These are phyloP conservation scores for Cosmopolites sordidus DNA, from an alignment of 2,888 invertebrate genomes.

Conservation along the genomic window DNA sequence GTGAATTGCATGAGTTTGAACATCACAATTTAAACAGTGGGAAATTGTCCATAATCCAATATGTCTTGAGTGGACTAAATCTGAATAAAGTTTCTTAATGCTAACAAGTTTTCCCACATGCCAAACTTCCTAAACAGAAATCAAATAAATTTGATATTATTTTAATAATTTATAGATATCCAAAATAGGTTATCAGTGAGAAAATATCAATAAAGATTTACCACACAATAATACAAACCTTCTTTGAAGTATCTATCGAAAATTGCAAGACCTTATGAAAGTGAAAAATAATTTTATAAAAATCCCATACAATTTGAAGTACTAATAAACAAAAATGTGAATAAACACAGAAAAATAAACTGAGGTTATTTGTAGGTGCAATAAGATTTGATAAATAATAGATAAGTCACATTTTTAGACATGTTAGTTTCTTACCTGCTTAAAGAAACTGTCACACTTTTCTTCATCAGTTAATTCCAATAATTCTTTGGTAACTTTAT, in stretches of 20 bases:
- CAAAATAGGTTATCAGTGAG: no score
- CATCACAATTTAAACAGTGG: slow-evolving; percentile 62
- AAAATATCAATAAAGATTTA: no score
- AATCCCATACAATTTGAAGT: no score
- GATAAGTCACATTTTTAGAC: not conserved
- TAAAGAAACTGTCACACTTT: slow-evolving; percentile 63
- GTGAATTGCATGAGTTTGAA: slow-evolving; percentile 60
- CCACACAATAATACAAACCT: slow-evolving; percentile 3
- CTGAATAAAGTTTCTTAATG: slow-evolving; percentile 56
- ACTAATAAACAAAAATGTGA: no score
- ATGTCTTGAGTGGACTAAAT: slow-evolving; percentile 54
- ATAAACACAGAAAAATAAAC: no score
- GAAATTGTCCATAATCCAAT: slow-evolving; percentile 61
- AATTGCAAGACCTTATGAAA: slow-evolving; percentile 3
- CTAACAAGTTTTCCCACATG: slow-evolving; percentile 51
- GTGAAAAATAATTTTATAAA: not conserved
- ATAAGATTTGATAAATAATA: no score
- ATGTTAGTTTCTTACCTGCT: slow-evolving; percentile 53
- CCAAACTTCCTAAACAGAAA: slow-evolving; percentile 52
- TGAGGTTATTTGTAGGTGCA: no score
- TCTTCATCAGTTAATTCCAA: slow-evolving; percentile 57
- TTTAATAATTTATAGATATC: no score
- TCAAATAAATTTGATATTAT: no score
- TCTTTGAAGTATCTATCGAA: not conserved
- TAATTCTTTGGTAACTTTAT: slow-evolving; percentile 55